phyloP scores from a whole-genome alignment of 2,888 invertebrate species.

The Aphidius colemani region DNA sequence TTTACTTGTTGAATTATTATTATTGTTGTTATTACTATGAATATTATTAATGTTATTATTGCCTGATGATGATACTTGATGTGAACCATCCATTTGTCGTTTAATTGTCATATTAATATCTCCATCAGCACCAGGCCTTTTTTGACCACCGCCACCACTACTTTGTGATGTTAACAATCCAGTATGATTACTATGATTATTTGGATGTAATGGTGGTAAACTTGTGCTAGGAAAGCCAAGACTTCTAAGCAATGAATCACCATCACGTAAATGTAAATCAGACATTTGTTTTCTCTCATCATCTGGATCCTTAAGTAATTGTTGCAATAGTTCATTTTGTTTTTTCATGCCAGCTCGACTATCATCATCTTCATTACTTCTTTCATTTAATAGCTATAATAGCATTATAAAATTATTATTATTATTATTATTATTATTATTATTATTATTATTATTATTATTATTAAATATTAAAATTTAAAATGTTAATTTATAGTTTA shows the following conservation, averaged over 20 bases:
- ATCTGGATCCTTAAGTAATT: constrained; percentile 65
- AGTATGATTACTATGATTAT: constrained; percentile 54
- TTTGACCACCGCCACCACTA: constrained; percentile 57
- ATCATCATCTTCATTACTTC: constrained; percentile 77
- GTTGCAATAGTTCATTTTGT: constrained; percentile 68
- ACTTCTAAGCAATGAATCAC: constrained; percentile 63
- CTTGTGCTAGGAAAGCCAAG: constrained; percentile 63
- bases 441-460: too few species aligned
- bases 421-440: too few species aligned
- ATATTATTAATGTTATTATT: constrained; percentile 49
- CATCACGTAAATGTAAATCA: constrained; percentile 59
- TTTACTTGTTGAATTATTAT: constrained; percentile 66
- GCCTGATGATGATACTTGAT: constrained; percentile 58
- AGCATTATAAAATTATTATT: too few species aligned
- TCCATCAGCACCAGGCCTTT: constrained; percentile 69
- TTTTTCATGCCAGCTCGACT: constrained; percentile 65
- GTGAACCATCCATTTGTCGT: constrained; percentile 59
- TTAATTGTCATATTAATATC: constrained; percentile 63
- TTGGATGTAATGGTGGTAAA: constrained; percentile 65
- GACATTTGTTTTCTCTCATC: constrained; percentile 57
- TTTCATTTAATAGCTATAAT: constrained; percentile 77
- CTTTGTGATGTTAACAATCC: constrained; percentile 34
- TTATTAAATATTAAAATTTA: too few species aligned
- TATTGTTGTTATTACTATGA: constrained; percentile 46
- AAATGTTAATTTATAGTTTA: neutral